These are phyloP conservation scores for Onychostoma macrolepis DNA, from an alignment of 2,113 vertebrate species.

Conservation along the genomic window DNA sequence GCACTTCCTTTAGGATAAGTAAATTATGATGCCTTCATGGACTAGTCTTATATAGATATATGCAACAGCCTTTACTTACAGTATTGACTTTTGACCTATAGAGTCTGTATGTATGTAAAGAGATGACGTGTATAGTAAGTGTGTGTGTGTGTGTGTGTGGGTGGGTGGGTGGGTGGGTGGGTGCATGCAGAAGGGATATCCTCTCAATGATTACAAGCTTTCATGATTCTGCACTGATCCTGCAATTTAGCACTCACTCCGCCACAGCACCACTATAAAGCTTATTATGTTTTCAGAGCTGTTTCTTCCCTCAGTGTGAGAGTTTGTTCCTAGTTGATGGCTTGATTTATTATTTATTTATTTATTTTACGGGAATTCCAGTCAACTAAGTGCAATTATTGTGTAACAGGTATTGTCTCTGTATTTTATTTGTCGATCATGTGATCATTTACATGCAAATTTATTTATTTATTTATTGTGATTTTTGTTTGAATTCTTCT, in stretches of 20 bases:
- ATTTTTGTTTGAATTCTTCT: too few species aligned
- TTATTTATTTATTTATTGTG: too few species aligned
- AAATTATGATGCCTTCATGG: background rate
- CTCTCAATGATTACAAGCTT: slow-evolving; percentile 59
- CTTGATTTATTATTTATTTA: background rate
- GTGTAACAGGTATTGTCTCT: too few species aligned
- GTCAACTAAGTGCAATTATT: too few species aligned
- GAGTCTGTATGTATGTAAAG: background rate
- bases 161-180: too few species aligned
- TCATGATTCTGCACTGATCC: slow-evolving; percentile 43
- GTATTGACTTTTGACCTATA: background rate
- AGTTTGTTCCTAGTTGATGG: background rate
- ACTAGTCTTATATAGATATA: background rate
- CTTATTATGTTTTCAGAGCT: background rate
- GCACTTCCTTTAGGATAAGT: slow-evolving; percentile 20
- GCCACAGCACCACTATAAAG: background rate
- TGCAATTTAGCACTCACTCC: slow-evolving; percentile 50
- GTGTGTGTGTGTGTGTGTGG: slow-evolving; percentile 1
- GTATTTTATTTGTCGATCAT: too few species aligned
- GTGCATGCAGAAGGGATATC: slow-evolving; percentile 23
- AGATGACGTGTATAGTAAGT: background rate
- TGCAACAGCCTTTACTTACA: background rate
- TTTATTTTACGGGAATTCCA: too few species aligned
- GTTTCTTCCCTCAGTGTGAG: background rate
- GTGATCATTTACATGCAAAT: too few species aligned